Percentiles rank a stretch among this genome's conserved stretches.
These are phyloP conservation scores for Diplazon laetatorius DNA, from an alignment of 2,888 invertebrate species.

Conservation along the genomic window DNA sequence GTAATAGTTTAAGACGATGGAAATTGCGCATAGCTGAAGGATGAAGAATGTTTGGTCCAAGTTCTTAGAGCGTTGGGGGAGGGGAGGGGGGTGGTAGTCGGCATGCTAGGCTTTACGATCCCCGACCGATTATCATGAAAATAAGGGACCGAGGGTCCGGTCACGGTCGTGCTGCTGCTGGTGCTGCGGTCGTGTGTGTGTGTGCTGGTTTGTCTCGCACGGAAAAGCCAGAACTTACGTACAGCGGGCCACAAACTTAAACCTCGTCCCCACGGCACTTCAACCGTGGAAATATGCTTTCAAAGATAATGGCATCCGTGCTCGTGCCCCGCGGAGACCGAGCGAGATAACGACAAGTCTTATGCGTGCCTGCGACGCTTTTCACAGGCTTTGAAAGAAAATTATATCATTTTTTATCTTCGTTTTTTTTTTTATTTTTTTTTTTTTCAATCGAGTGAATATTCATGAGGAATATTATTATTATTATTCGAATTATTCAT, in stretches of 20 bases:
- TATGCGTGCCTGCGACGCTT: conserved; percentile 66
- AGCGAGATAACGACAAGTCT: conserved; percentile 24
- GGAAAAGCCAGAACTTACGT: conserved; percentile 18
- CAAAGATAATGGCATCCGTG: conserved; percentile 74
- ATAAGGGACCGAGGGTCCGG: conserved; percentile 53
- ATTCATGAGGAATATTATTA: too few species aligned
- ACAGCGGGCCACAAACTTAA: conserved; percentile 30
- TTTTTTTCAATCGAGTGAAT: too few species aligned
- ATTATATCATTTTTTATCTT: too few species aligned
- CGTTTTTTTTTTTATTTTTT: too few species aligned
- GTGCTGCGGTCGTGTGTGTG: too few species aligned
- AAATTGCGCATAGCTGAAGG: conserved; percentile 5
- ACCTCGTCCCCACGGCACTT: conserved; percentile 68
- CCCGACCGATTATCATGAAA: conserved; percentile 54
- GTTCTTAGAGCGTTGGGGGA: too few species aligned
- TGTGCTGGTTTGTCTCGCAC: conserved; percentile 26
- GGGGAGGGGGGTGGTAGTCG: too few species aligned
- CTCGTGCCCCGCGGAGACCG: conserved; percentile 27
- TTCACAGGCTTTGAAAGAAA: too few species aligned
- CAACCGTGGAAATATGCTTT: conserved; percentile 72
- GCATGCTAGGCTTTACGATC: conserved; percentile 56
- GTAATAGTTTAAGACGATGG: too few species aligned
- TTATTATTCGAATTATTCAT: too few species aligned
- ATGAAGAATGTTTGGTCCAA: conserved; percentile 1
- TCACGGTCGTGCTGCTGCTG: too few species aligned